These are phyloP conservation scores for Paedocypris sp. DNA, from an alignment of 2,113 vertebrate genomes.

Conservation along the genomic window DNA sequence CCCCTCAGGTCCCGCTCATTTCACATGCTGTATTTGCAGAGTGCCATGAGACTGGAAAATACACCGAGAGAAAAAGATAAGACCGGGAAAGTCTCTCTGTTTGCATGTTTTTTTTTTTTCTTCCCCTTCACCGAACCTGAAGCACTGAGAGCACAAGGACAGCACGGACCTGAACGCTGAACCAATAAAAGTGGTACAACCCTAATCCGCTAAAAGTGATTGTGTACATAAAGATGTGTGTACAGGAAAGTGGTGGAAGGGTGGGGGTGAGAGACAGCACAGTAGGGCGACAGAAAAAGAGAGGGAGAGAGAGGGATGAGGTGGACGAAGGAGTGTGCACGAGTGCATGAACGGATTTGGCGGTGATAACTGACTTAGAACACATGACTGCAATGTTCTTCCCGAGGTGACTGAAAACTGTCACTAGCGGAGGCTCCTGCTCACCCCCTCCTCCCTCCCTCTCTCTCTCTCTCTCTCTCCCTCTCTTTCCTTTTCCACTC, in stretches of 20 bases:
- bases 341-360: conserved; percentile 32
- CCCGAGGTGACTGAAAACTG: conserved; percentile 44
- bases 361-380: conserved; percentile 32
- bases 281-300: too few species aligned
- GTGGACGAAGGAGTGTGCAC: not conserved
- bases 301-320: not conserved
- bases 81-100: not conserved
- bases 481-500: not conserved
- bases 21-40: conserved; percentile 25
- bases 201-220: conserved; percentile 22
- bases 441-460: conserved; percentile 27
- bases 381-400: conserved; percentile 40
- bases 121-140: not conserved
- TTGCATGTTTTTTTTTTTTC: conserved; percentile 1
- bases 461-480: not conserved
- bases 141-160: not conserved
- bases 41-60: conserved; percentile 21
- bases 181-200: conserved; percentile 22
- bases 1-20: conserved; percentile 15
- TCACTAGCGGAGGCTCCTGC: conserved; percentile 45
- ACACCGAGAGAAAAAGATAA: not conserved
- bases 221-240: conserved; percentile 20
- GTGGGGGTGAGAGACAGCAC: too few species aligned
- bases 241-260: too few species aligned
- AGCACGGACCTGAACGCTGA: not conserved